These are phyloP conservation scores for Erynnis tages DNA, from an alignment of 2,888 invertebrate genomes.

Conservation along the genomic window DNA sequence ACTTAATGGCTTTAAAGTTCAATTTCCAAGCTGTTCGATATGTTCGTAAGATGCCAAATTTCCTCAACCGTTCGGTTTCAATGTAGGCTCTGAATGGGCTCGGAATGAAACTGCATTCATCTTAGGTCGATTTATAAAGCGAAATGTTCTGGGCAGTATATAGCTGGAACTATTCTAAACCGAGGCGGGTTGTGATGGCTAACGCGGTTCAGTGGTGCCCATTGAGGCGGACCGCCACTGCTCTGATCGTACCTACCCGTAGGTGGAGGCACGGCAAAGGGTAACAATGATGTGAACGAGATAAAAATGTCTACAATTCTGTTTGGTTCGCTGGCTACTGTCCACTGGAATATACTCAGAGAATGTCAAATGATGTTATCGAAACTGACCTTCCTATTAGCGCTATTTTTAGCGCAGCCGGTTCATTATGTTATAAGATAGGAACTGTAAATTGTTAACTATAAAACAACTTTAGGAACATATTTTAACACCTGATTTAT, in stretches of 20 bases:
- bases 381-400: conserved; percentile 19
- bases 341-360: conserved; percentile 27
- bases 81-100: conserved; percentile 29
- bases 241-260: conserved; percentile 17
- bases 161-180: conserved; percentile 48
- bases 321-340: conserved; percentile 45
- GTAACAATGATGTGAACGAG: conserved; percentile 43
- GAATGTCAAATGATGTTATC: conserved; percentile 22
- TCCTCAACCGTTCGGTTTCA: conserved; percentile 13
- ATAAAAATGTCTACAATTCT: conserved; percentile 44
- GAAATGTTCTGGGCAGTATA: conserved; percentile 35
- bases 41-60: conserved; percentile 20
- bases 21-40: not conserved
- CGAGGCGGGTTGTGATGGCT: conserved; percentile 48
- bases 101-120: conserved; percentile 35
- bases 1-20: conserved; percentile 1
- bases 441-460: too few species aligned
- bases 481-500: too few species aligned
- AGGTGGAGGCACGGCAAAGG: conserved; percentile 42
- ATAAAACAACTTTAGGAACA: too few species aligned
- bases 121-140: conserved; percentile 43
- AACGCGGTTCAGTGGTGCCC: conserved; percentile 67
- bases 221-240: conserved; percentile 49
- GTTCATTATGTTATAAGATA: too few species aligned
- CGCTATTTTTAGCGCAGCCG: conserved; percentile 7